Evolutionary conservation across 2,888 invertebrate species (phyloP), one percentile per base, ranked within the genome.

Genomic region (Drosophila borealis): DNA sequence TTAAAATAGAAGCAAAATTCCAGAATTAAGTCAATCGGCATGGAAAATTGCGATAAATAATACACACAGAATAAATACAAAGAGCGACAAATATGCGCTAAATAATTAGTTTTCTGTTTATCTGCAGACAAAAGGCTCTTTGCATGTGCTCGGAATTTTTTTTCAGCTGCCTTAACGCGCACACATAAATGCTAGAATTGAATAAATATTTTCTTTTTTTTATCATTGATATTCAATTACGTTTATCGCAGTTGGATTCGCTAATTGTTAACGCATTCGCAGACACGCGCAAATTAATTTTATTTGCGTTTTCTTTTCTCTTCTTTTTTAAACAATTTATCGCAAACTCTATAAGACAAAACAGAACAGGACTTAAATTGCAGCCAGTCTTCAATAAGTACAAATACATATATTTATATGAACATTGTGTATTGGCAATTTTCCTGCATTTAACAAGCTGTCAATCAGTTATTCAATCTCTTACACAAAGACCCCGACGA

Each of bases 171-270:
- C 55, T n/a, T 10, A 49, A 48, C 41, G 51, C 63, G 17, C 17
- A 17, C 17, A 45, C 57, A 64, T 55, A 64, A 76, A 65, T 64
- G 57, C 67, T 57, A 42, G 51, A 74, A 67, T 46, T 54, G 57
- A 62, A 75, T 69, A 60, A 67, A 59, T 62, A 62, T 61, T 39
- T 29, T 68, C n/a, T 60, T 59, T 17, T 69, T 48, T 77, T 85
- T 80, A 81, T 79, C 79, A 75, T 81, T 78, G 67, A 60, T 72
- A 87, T 83, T 87, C 78, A 84, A 84, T 81, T 81, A 78, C 57
- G 64, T 68, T 81, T 87, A 87, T 81, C 84, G 76, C 77, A 42
- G 50, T 68, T 74, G 50, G 64, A 50, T 49, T 65, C 41, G 66
- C 72, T 77, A 74, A 81, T 80, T 80, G 76, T 67, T 71, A 66